Evolutionary conservation across 2,113 vertebrate genomes (phyloP), one percentile per base, ranked within the genome.

Genomic region (Electrona antarctica): DNA sequence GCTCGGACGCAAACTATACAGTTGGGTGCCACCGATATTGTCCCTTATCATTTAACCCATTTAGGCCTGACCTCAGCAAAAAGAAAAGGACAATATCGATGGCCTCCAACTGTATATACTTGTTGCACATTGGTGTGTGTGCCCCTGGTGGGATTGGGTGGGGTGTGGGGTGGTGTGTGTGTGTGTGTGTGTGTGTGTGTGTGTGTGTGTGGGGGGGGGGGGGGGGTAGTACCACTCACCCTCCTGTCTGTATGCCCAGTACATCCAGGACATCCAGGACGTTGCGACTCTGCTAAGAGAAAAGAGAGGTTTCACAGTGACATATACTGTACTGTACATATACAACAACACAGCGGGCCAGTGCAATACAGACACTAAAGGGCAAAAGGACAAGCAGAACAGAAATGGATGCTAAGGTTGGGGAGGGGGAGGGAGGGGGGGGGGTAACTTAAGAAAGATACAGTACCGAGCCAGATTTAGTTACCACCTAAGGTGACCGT

Each of bases 191-290:
- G 60, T 78, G 51, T 11, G 13, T 54, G 12, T 54, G n/a, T 11
- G 47, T 77, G 69, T 60, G 50, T 21, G 77, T 76, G n/a, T 8
- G 80, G 78, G 57, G 69, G 69, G 74, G 73, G 57, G 69, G 60
- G 60, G 73, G 67, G 51, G 46, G 50, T 81, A 73, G 71, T 54
- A 66, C 57, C 71, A 91, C 91, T 91, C 85, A 92, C 91, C 91
- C 91, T 73, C 80, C 88, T 61, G 87, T 60, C 84, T 92, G 91
- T 81, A 92, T 85, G 60, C 89, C 89, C 5, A 91, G 88, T 72
- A 92, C n/a, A n/a, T n/a, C n/a, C n/a, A n/a, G n/a, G n/a, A n/a
- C n/a, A 84, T 92, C 91, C 86, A 92, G 85, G 85, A 90, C 13
- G 78, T 87, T 88, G 60, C 80, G 84, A 73, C 88, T 85, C 91